These are phyloP conservation scores for Silurus aristotelis DNA, from an alignment of 2,797 vertebrate species.

Conservation along the genomic window DNA sequence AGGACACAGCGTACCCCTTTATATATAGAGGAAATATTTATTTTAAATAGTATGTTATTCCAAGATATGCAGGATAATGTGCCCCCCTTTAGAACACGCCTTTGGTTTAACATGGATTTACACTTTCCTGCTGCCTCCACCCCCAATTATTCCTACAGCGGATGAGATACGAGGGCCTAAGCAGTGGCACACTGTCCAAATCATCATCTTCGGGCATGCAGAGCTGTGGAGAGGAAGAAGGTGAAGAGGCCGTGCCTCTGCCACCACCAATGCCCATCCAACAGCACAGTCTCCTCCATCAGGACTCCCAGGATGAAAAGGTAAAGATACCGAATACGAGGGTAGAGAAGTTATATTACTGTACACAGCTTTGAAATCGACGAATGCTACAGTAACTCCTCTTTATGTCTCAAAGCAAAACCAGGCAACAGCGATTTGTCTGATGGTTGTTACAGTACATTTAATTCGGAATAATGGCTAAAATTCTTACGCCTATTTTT, in stretches of 20 bases:
- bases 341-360: background rate
- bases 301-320: conserved; percentile 96
- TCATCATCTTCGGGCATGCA: conserved; percentile 98
- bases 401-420: background rate
- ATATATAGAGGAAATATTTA: too few relatives aligned
- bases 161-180: conserved; percentile 91
- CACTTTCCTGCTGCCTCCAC: background rate
- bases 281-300: conserved; percentile 96
- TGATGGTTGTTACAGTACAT: background rate
- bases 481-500: conserved; percentile 51
- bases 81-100: too few relatives aligned
- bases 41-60: too few relatives aligned
- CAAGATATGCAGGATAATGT: too few relatives aligned
- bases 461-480: background rate
- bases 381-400: background rate
- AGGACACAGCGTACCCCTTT: background rate
- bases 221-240: conserved; percentile 97
- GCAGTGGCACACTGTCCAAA: conserved; percentile 97
- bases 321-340: conserved; percentile 65
- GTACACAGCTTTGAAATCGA: background rate
- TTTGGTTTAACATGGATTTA: too few relatives aligned
- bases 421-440: background rate
- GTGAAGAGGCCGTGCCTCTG: conserved; percentile 91
- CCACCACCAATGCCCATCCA: conserved; percentile 98
- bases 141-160: conserved; percentile 73